phyloP scores from a whole-genome alignment of 2,888 invertebrate species.

The Incurvaria masculella region DNA sequence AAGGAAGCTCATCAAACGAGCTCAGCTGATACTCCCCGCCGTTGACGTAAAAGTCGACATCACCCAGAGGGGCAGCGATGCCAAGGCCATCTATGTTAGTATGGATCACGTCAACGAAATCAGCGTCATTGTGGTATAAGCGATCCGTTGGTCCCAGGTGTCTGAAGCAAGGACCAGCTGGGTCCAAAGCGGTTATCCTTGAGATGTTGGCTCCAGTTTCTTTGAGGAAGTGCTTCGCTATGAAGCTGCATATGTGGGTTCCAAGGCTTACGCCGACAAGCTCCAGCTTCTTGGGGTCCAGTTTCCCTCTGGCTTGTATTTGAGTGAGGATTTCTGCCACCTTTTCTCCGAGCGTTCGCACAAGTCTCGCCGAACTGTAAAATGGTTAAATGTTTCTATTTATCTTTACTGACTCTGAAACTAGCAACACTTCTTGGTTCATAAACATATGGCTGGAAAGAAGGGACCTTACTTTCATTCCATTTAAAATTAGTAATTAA shows the following conservation, averaged over 20 bases:
- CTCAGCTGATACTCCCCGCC: constrained; percentile 47
- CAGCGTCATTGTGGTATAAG: constrained; percentile 34
- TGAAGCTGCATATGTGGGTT: constrained; percentile 39
- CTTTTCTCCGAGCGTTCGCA: constrained; percentile 46
- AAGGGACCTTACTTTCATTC: not conserved
- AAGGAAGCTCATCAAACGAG: constrained; percentile 33
- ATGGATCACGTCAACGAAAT: constrained; percentile 43
- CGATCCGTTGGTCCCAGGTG: constrained; percentile 27
- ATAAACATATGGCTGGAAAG: too few species aligned
- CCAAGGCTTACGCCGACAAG: constrained; percentile 45
- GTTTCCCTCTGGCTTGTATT: constrained; percentile 32
- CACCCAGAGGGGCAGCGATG: constrained; percentile 43
- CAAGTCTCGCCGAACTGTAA: constrained; percentile 38
- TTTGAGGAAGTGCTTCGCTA: constrained; percentile 34
- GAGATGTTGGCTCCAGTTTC: constrained; percentile 38
- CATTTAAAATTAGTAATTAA: not conserved
- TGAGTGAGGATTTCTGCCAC: constrained; percentile 37
- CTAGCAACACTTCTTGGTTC: not conserved
- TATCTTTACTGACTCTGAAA: not conserved
- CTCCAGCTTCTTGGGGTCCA: constrained; percentile 35
- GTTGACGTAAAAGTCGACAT: constrained; percentile 43
- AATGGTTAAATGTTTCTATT: not conserved
- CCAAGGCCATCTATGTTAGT: constrained; percentile 49
- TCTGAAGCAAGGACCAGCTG: constrained; percentile 45
- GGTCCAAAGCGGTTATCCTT: constrained; percentile 38